These are phyloP conservation scores for Lithobates pipiens DNA, from an alignment of 2,797 vertebrate genomes.

Conservation along the genomic window DNA sequence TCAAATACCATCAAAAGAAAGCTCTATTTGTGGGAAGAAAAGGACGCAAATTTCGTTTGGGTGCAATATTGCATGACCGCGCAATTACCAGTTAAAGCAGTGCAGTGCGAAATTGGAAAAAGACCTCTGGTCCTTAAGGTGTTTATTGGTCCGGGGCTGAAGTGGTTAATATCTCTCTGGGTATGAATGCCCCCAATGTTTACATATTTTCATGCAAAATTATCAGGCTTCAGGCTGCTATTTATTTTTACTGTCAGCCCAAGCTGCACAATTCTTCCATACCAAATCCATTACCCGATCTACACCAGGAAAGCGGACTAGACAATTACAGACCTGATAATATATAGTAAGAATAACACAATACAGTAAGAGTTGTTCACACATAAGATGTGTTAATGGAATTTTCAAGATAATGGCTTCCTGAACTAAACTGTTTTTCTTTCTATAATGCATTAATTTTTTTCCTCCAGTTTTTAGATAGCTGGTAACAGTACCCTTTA, in stretches of 20 bases:
- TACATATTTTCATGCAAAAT: background rate
- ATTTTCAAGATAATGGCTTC: conserved; percentile 47
- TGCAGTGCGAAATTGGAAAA: too few species aligned
- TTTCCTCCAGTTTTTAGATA: conserved; percentile 39
- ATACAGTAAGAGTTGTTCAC: conserved; percentile 40
- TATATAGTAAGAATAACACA: conserved; percentile 20
- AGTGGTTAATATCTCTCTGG: background rate
- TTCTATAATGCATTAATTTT: conserved; percentile 40
- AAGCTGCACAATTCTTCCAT: background rate
- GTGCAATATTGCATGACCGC: too few species aligned
- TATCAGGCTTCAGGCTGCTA: background rate
- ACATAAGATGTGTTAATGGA: conserved; percentile 48
- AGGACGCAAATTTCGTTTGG: too few species aligned
- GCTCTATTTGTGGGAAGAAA: too few species aligned
- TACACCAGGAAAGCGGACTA: conserved; percentile 6
- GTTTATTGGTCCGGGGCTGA: too few species aligned
- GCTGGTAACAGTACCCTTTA: conserved; percentile 34
- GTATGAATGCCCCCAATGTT: background rate
- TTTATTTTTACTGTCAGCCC: conserved; percentile 1
- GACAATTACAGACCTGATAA: conserved; percentile 7
- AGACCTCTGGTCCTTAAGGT: too few species aligned
- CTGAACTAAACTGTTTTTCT: conserved; percentile 37
- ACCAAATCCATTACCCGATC: background rate
- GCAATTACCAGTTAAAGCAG: too few species aligned
- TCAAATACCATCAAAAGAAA: too few species aligned